Conservation (phyloP, 35 echinoderm and acorn worm genomes). For the Apostichopus parvimensis region DNA sequence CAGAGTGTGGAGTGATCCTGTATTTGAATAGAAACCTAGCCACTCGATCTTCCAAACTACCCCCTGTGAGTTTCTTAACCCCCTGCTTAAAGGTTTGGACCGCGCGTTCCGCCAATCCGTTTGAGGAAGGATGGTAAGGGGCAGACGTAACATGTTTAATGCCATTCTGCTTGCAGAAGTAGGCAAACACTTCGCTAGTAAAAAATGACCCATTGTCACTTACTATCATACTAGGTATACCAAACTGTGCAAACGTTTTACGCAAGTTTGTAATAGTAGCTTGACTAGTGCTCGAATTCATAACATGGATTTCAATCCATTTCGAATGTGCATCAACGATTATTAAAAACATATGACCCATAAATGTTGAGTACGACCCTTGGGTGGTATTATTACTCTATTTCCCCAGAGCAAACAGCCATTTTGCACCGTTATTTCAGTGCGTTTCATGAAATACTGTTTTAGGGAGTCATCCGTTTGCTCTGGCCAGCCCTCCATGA, state of each 20-base stretch:
- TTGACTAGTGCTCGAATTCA: conserved; percentile 40
- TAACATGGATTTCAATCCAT: conserved; percentile 40
- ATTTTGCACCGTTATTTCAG: background rate
- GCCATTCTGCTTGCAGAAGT: conserved; percentile 52
- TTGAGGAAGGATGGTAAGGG: conserved; percentile 61
- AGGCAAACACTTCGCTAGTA: conserved; percentile 6
- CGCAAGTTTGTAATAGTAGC: conserved; percentile 50
- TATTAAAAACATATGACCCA: background rate
- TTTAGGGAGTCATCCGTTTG: background rate
- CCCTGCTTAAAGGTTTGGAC: conserved; percentile 54
- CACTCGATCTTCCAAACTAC: conserved; percentile 3
- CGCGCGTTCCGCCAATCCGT: conserved; percentile 46
- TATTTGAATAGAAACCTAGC: conserved; percentile 52
- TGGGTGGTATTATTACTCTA: background rate
- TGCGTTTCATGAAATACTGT: conserved; percentile 6
- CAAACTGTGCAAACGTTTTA: conserved; percentile 24
- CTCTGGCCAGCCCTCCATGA: conserved; percentile 55
- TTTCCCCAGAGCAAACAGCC: background rate
- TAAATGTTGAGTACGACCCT: background rate
- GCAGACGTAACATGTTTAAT: conserved; percentile 60
- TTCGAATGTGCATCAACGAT: conserved; percentile 37
- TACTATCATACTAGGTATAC: conserved; percentile 12
- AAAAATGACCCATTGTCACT: conserved; percentile 34
- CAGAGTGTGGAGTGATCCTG: conserved; percentile 35
- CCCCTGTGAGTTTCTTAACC: conserved; percentile 1